Conservation (phyloP, 2,797 vertebrate genomes). For the Acomys russatus region DNA sequence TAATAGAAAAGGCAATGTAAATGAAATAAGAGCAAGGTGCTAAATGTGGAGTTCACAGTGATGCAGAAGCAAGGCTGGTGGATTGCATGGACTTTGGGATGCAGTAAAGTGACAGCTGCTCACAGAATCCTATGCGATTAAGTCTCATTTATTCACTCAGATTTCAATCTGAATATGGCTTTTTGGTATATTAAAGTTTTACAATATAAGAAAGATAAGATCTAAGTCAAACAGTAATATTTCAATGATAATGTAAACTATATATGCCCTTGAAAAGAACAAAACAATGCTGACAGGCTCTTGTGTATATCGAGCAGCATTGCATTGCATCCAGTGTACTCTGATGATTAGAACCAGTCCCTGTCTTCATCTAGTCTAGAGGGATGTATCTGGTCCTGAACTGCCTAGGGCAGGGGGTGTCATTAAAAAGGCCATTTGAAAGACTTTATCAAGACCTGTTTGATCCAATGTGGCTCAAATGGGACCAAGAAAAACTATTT, state of each 20-base stretch:
- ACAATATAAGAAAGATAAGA: slow-evolving; percentile 26
- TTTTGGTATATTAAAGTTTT: slow-evolving; percentile 59
- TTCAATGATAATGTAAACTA: not conserved
- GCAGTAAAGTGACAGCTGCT: not conserved
- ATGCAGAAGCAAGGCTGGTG: not conserved
- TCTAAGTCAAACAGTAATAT: slow-evolving; percentile 11
- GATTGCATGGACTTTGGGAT: not conserved
- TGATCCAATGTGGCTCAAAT: slow-evolving; percentile 33
- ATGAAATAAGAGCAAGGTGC: slow-evolving; percentile 23
- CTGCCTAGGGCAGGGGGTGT: not conserved
- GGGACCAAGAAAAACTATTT: not conserved
- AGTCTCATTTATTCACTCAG: slow-evolving; percentile 2
- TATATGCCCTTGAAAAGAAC: not conserved
- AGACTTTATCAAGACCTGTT: slow-evolving; percentile 52
- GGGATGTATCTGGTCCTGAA: slow-evolving; percentile 2
- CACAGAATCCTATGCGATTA: not conserved
- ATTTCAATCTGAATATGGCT: slow-evolving; percentile 19
- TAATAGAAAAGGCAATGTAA: not conserved
- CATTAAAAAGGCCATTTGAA: slow-evolving; percentile 56
- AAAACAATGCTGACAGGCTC: not conserved
- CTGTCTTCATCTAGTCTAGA: slow-evolving; percentile 52
- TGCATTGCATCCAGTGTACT: not conserved
- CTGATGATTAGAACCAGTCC: not conserved
- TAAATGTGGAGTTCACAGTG: not conserved
- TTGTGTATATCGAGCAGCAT: not conserved